phyloP scores from a whole-genome alignment of 2,888 invertebrate species.

The Melieria omissa region DNA sequence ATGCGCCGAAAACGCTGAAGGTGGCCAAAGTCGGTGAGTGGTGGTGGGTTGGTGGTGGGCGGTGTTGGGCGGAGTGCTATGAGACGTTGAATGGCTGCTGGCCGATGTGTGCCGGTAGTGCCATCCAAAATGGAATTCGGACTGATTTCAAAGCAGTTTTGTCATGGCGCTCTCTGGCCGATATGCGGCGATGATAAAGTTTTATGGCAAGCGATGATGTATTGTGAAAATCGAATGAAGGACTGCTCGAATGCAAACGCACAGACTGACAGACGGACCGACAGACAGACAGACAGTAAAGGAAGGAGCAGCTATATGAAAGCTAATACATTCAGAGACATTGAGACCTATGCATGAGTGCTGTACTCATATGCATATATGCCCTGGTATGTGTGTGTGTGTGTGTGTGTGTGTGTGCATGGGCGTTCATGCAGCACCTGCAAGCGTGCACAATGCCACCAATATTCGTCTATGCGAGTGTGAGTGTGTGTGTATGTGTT shows the following conservation, averaged over 20 bases:
- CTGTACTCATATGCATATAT: background rate
- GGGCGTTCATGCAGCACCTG: too few relatives aligned
- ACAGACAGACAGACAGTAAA: too few relatives aligned
- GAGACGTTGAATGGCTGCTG: too few relatives aligned
- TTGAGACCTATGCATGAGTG: too few relatives aligned
- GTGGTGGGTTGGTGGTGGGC: background rate
- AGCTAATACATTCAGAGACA: too few relatives aligned
- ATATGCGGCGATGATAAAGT: conserved; percentile 45
- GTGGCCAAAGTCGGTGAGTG: background rate
- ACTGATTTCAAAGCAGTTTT: conserved; percentile 62
- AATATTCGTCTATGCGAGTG: too few relatives aligned
- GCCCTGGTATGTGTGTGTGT: background rate
- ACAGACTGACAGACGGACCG: too few relatives aligned
- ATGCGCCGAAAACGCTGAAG: too few relatives aligned
- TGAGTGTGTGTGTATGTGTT: too few relatives aligned
- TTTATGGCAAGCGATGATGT: conserved; percentile 44
- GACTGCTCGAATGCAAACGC: background rate
- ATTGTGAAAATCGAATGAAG: conserved; percentile 35
- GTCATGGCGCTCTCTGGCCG: conserved; percentile 57
- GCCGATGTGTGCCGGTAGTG: conserved; percentile 34
- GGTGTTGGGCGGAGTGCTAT: background rate
- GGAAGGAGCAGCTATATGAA: too few relatives aligned
- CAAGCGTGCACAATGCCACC: too few relatives aligned
- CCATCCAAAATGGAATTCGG: conserved; percentile 53
- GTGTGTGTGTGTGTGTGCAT: background rate